Base-by-base conservation (phyloP, 2,797 vertebrate genomes). In the Notolepis coatsorum region DNA sequence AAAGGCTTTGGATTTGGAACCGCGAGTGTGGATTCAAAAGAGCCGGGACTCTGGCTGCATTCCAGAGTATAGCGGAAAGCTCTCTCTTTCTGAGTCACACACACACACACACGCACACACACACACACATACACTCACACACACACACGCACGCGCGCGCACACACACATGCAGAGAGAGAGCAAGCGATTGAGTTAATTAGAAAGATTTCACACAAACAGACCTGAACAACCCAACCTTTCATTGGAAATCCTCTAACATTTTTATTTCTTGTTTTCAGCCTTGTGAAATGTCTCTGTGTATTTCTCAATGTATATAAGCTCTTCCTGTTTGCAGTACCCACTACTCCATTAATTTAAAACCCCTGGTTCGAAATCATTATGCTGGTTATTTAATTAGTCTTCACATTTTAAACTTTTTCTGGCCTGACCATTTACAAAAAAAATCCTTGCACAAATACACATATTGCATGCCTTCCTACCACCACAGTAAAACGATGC, bases 1-100 rank as follows among this genome's bases (percentile, higher is more conserved):
- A 98, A 99, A 98, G 95, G 91, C 91, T 93, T 93, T 87, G 92
- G 90, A 94, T 95, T 94, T 94, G 95, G 94, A 94, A 91, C 90
- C 85, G n/a, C n/a, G 93, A 94, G 94, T 92, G 94, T 87, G 94
- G 92, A 91, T 91, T 94, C 93, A 78, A 86, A 79, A 84, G 82
- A 81, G 89, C 90, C 86, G 84, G 85, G 93, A 85, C 92, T n/a
- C n/a, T 96, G 96, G 95, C 93, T 81, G 80, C 87, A 84, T 91
- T 95, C 94, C 96, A 96, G 89, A 88, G 89, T 88, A 83, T 84
- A 92, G 93, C 92, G 92, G 93, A 92, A 92, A 93, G 90, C 90
- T 69, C n/a, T n/a, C n/a, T n/a, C n/a, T n/a, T n/a, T n/a, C n/a
- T 68, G 75, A 75, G 65, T 71, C 84, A 77, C 75, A 68, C 79